Conservation (phyloP, 1,140 invertebrate genomes). For the Harlomillsia oculata region DNA sequence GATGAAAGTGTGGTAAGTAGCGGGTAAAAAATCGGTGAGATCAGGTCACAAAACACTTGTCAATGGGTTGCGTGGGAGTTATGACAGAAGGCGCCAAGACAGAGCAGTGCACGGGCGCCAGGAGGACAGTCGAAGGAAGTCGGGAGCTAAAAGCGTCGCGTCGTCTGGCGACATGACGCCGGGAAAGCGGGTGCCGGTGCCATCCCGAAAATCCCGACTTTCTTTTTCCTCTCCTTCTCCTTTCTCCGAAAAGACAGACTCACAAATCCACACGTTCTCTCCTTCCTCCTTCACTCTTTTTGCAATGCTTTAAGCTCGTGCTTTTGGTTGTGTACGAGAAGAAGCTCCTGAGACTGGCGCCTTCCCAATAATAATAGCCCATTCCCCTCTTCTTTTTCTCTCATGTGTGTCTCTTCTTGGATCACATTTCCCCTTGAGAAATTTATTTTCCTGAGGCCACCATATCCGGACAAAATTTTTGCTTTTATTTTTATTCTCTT, state of each 20-base stretch:
- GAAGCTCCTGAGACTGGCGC: slow-evolving; percentile 15
- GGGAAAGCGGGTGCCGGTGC: slow-evolving; percentile 3
- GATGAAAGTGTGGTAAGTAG: not conserved
- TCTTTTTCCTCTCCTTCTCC: slow-evolving; percentile 3
- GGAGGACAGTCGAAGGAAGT: not conserved
- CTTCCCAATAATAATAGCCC: slow-evolving; percentile 15
- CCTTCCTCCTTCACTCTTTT: slow-evolving; percentile 1
- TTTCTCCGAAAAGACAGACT: slow-evolving; percentile 1
- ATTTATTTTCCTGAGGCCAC: slow-evolving; percentile 5
- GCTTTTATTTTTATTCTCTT: slow-evolving; percentile 8
- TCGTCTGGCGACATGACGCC: not conserved
- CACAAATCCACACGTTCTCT: not conserved
- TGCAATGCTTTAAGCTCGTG: not conserved
- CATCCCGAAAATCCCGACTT: not conserved
- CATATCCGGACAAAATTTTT: slow-evolving; percentile 12
- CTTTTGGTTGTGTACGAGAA: no score
- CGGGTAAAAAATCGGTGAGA: slow-evolving; percentile 8
- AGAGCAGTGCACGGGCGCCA: slow-evolving; percentile 10
- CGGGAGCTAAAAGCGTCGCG: slow-evolving; percentile 3
- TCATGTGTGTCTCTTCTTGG: not conserved
- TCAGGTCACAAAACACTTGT: slow-evolving; percentile 20
- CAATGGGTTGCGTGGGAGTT: slow-evolving; percentile 16
- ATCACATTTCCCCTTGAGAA: slow-evolving; percentile 14
- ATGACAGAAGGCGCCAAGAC: slow-evolving; percentile 17
- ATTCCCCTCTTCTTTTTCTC: not conserved